These are phyloP conservation scores for Drosophila sulfurigaster DNA, from an alignment of 1,140 invertebrate genomes.

Conservation along the genomic window DNA sequence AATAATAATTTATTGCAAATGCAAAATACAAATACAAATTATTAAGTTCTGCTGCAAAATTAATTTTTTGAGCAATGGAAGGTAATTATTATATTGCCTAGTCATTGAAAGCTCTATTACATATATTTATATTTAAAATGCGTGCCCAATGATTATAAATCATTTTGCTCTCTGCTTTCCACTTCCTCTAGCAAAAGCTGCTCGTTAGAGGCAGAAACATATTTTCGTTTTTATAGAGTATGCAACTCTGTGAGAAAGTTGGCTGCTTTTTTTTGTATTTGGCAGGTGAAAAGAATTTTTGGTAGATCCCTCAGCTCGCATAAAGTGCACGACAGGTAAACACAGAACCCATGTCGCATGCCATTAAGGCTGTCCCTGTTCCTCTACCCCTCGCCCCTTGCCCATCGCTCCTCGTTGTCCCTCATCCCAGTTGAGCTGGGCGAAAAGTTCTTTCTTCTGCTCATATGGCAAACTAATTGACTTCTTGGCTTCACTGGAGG, in stretches of 20 bases:
- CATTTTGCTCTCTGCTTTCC: neutral
- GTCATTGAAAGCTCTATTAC: no score
- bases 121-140: no score
- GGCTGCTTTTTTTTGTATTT: slow-evolving; percentile 4
- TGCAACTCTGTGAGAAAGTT: neutral
- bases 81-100: no score
- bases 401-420: no score
- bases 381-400: neutral
- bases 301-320: slow-evolving; percentile 4
- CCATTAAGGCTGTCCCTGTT: slow-evolving; percentile 3
- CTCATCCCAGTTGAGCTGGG: neutral
- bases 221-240: slow-evolving; percentile 17
- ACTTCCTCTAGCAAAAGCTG: neutral
- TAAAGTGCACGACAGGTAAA: slow-evolving; percentile 32
- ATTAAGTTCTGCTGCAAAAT: no score
- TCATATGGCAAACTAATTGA: slow-evolving; percentile 72
- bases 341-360: slow-evolving; percentile 23
- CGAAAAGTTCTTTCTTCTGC: slow-evolving; percentile 19
- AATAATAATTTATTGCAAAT: no score
- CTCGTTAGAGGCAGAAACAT: neutral
- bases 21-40: no score
- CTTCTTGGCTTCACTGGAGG: slow-evolving; percentile 62
- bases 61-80: no score
- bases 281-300: slow-evolving; percentile 21
- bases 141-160: neutral